These are phyloP conservation scores for Odontamblyopus rebecca DNA, from an alignment of 2,797 vertebrate genomes.

Conservation along the genomic window DNA sequence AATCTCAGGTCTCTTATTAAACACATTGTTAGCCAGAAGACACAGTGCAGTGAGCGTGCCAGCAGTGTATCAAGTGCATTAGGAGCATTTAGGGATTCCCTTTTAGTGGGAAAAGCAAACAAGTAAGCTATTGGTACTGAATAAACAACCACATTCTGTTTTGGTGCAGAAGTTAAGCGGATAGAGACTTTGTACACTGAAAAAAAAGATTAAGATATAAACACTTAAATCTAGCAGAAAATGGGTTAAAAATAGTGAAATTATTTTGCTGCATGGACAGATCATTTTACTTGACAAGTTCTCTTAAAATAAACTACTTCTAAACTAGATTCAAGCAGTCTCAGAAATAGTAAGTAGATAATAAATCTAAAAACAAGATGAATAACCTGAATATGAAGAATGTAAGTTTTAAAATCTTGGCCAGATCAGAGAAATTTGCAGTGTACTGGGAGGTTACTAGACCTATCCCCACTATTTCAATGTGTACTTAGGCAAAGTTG, in stretches of 20 bases:
- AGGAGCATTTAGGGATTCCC: conserved; percentile 5
- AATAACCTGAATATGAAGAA: too few species aligned
- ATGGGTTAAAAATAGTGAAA: too few species aligned
- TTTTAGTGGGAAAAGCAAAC: neutral
- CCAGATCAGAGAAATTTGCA: too few species aligned
- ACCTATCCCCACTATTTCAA: neutral
- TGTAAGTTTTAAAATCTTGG: too few species aligned
- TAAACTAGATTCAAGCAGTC: too few species aligned
- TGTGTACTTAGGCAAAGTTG: neutral
- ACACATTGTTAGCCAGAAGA: conserved; percentile 26
- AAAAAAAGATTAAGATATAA: too few species aligned
- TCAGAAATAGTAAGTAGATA: too few species aligned
- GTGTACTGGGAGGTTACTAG: neutral
- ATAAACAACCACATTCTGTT: neutral
- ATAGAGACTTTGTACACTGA: neutral
- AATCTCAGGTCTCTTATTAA: conserved; percentile 48
- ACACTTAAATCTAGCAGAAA: too few species aligned
- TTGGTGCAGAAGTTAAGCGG: neutral
- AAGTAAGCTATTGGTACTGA: neutral
- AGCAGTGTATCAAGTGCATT: neutral
- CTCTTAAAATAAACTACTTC: too few species aligned
- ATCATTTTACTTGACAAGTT: too few species aligned
- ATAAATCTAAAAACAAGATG: too few species aligned
- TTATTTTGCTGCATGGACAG: too few species aligned
- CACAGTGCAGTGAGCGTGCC: neutral